Percentiles rank a stretch among this genome's conserved stretches.
phyloP scores from a whole-genome alignment of 2,113 vertebrate species.

The Typhlomys cinereus region DNA sequence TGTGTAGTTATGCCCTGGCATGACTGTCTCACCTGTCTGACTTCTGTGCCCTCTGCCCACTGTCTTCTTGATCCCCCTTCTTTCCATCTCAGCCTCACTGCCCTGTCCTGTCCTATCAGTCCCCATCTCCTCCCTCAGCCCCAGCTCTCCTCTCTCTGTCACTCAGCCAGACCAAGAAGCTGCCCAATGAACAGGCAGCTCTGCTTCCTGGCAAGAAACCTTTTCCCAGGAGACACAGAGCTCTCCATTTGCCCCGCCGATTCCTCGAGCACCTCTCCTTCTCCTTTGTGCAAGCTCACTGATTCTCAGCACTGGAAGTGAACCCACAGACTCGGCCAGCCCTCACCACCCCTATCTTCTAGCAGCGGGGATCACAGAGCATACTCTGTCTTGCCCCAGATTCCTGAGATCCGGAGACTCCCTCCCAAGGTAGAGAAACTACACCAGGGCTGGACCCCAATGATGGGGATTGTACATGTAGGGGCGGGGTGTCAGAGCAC shows the following conservation, averaged over 20 bases:
- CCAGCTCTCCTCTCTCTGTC: neutral
- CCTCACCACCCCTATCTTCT: neutral
- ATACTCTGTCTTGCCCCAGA: neutral
- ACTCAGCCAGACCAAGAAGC: neutral
- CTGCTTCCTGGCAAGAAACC: neutral
- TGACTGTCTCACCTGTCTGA: neutral
- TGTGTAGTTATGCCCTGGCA: neutral
- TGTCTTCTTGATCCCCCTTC: neutral
- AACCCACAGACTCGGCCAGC: neutral
- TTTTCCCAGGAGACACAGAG: neutral
- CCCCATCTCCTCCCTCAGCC: neutral
- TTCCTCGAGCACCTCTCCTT: neutral
- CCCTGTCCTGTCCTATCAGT: neutral
- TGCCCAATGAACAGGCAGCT: no score
- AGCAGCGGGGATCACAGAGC: neutral
- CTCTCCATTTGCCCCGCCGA: neutral
- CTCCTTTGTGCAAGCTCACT: neutral
- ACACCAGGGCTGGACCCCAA: neutral
- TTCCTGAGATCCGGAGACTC: neutral
- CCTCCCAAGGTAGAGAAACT: neutral
- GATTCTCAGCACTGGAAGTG: neutral
- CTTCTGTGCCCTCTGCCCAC: neutral
- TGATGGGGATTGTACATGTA: neutral
- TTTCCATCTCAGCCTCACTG: neutral
- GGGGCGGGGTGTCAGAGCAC: no score